phyloP scores from a whole-genome alignment of 1,140 invertebrate genomes.

The Drosophila ohnishii region DNA sequence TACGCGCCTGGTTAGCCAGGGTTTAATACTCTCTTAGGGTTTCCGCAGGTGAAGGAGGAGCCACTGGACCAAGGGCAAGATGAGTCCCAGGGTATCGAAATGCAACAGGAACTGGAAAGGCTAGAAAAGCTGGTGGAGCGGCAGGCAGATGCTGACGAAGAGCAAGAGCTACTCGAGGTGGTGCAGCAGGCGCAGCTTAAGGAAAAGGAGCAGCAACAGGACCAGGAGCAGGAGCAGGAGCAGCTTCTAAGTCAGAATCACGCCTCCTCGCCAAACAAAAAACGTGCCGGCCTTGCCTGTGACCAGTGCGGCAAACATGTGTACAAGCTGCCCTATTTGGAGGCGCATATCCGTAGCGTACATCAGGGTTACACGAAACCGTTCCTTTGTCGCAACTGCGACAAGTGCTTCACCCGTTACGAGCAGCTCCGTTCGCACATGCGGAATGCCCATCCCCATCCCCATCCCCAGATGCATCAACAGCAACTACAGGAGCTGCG shows the following conservation, averaged over 20 bases:
- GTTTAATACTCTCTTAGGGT: conserved; percentile 37
- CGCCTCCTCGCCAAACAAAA: conserved; percentile 11
- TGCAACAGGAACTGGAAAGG: conserved; percentile 1
- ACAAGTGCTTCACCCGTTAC: conserved; percentile 74
- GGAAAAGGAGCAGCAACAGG: conserved; percentile 1
- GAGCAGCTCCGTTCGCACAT: conserved; percentile 69
- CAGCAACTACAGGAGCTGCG: conserved; percentile 35
- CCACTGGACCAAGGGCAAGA: conserved; percentile 28
- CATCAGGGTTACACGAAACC: conserved; percentile 74
- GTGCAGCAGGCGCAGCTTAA: neutral
- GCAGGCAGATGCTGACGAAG: conserved; percentile 3
- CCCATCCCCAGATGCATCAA: conserved; percentile 23
- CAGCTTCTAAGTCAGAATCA: neutral
- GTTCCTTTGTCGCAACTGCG: conserved; percentile 64
- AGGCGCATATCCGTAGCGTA: conserved; percentile 74
- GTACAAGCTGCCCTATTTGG: conserved; percentile 73
- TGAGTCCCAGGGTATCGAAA: neutral
- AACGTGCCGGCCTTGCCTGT: conserved; percentile 51
- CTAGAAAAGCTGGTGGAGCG: neutral
- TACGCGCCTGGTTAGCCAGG: neutral
- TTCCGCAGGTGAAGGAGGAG: conserved; percentile 57
- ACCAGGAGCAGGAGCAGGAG: conserved; percentile 13
- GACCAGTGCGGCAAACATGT: conserved; percentile 74
- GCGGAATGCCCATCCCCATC: conserved; percentile 59
- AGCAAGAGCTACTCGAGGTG: neutral